These are phyloP conservation scores for Tortrix viridana DNA, from an alignment of 2,888 invertebrate species.

Conservation along the genomic window DNA sequence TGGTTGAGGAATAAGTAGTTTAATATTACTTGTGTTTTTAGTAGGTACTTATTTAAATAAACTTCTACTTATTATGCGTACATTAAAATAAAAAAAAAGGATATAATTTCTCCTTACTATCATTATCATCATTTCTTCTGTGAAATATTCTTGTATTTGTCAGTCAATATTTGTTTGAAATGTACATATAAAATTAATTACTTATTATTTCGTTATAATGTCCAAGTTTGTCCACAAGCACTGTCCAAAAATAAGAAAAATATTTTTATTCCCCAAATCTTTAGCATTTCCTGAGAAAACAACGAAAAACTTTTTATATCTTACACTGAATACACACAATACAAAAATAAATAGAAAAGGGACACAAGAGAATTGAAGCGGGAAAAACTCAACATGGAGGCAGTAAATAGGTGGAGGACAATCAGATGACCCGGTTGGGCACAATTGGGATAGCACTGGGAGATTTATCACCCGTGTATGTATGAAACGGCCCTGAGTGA, in stretches of 20 bases:
- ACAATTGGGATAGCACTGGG: constrained; percentile 71
- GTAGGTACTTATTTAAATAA: too few species aligned
- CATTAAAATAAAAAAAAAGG: too few species aligned
- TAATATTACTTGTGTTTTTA: too few species aligned
- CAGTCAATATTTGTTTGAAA: too few species aligned
- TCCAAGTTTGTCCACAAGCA: neutral
- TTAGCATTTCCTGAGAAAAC: constrained; percentile 33
- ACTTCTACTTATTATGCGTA: too few species aligned
- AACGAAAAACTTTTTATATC: constrained; percentile 50
- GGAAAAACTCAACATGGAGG: constrained; percentile 67
- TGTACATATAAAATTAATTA: too few species aligned
- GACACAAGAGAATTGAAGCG: constrained; percentile 76
- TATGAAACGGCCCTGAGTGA: constrained; percentile 50
- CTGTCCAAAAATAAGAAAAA: neutral
- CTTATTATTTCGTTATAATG: neutral
- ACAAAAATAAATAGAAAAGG: constrained; percentile 70
- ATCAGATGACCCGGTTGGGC: constrained; percentile 77
- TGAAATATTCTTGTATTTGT: too few species aligned
- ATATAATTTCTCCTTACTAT: too few species aligned
- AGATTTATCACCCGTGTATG: constrained; percentile 68
- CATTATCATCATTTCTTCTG: too few species aligned
- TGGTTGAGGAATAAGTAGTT: too few species aligned
- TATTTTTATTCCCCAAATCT: constrained; percentile 2
- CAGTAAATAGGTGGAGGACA: constrained; percentile 72
- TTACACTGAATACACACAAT: constrained; percentile 55